These are phyloP conservation scores for Meiosimyza platycephala DNA, from an alignment of 2,888 invertebrate genomes.

Conservation along the genomic window DNA sequence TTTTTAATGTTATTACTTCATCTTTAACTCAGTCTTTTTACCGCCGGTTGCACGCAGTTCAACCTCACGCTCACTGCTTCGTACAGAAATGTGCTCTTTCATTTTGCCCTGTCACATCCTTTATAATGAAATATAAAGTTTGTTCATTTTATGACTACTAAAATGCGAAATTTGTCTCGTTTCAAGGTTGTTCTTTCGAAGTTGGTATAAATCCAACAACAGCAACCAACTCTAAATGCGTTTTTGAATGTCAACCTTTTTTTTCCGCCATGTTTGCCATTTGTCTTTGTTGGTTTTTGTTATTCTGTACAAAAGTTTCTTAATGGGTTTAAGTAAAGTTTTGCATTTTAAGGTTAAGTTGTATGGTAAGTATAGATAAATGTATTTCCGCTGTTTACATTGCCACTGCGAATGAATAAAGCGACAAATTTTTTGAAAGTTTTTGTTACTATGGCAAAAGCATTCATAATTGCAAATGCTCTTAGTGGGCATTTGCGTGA, in stretches of 20 bases:
- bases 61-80: neutral
- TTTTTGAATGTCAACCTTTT: conserved; percentile 1
- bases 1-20: neutral
- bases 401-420: neutral
- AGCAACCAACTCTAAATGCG: neutral
- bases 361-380: conserved; percentile 1
- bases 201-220: too few relatives aligned
- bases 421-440: neutral
- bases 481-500: too few relatives aligned
- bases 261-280: too few relatives aligned
- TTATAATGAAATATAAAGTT: conserved; percentile 7
- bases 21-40: conserved; percentile 1
- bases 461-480: too few relatives aligned
- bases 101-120: neutral
- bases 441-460: too few relatives aligned
- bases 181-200: conserved; percentile 7
- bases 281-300: too few relatives aligned
- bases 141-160: conserved; percentile 2
- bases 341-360: neutral
- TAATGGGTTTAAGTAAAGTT: neutral
- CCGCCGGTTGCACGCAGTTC: neutral
- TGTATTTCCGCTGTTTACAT: neutral
- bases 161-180: conserved; percentile 3
- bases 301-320: neutral
- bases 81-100: neutral